A percentile compares a stretch with the other conserved stretches of the same genome.
Conservation (phyloP, 1,140 invertebrate species). For the Caenorhabditis brenneri region DNA sequence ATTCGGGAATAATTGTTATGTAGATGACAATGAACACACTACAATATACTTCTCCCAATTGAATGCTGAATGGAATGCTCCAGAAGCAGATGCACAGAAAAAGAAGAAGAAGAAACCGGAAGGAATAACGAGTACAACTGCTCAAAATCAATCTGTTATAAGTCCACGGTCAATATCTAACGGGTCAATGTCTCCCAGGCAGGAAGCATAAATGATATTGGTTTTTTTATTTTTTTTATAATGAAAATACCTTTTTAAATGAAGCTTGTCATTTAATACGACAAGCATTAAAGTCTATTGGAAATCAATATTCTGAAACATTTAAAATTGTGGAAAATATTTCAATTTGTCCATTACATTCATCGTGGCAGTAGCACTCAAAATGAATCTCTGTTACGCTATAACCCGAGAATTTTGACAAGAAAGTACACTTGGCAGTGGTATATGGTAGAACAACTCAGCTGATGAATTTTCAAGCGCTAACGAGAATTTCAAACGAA, state of each 20-base stretch:
- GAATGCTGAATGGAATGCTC: conserved; percentile 17
- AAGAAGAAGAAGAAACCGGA: background rate
- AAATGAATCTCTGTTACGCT: no score
- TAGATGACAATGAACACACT: background rate
- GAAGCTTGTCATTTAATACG: no score
- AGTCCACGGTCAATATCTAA: background rate
- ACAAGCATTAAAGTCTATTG: no score
- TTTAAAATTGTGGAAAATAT: no score
- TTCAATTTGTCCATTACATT: no score
- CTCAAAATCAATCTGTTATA: background rate
- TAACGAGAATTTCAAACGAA: no score
- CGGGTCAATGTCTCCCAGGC: background rate
- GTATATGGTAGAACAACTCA: no score
- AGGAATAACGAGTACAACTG: background rate
- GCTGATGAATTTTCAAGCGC: no score
- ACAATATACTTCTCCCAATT: conserved; percentile 2
- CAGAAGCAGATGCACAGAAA: background rate
- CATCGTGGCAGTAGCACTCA: no score
- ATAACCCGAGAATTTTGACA: no score
- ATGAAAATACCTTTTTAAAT: background rate
- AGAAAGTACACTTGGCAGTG: no score
- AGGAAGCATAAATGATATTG: background rate
- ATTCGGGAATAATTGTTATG: background rate
- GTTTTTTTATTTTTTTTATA: background rate
- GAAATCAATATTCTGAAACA: no score